A percentile compares a stretch with the other conserved stretches of the same genome.
Evolutionary conservation across 2,888 invertebrate genomes (phyloP).

Genomic region (Macrophya alboannulata): DNA sequence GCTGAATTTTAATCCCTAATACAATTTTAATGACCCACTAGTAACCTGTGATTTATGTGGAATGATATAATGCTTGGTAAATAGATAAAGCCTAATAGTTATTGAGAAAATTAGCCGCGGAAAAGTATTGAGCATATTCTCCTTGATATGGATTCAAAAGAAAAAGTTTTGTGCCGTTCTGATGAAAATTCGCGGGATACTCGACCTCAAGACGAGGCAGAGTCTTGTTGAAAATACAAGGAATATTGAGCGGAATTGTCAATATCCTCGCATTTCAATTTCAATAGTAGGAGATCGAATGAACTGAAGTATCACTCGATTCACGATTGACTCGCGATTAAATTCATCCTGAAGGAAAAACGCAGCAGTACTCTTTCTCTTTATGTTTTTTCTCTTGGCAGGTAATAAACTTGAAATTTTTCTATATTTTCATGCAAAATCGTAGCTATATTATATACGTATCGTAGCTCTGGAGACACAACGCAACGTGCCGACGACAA

Average conservation of each 20-base stretch:
- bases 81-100: neutral
- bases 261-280: conserved; percentile 35
- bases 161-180: neutral
- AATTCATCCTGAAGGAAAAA: neutral
- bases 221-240: neutral
- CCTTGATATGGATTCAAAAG: neutral
- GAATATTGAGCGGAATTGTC: conserved; percentile 1
- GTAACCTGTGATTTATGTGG: neutral
- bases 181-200: conserved; percentile 10
- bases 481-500: neutral
- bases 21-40: no score
- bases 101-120: neutral
- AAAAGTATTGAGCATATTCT: neutral
- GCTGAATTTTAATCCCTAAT: neutral
- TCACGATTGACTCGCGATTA: conserved; percentile 7
- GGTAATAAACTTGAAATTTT: conserved; percentile 28
- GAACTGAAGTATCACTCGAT: conserved; percentile 26
- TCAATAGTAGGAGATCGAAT: conserved; percentile 31
- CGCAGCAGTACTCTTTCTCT: no score
- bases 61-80: neutral
- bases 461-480: neutral
- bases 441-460: neutral
- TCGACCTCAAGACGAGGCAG: neutral
- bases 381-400: neutral
- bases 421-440: neutral